Evolutionary conservation across 2,113 vertebrate species (phyloP), one percentile per base, ranked within the genome.

Genomic region (Centropus bengalensis): DNA sequence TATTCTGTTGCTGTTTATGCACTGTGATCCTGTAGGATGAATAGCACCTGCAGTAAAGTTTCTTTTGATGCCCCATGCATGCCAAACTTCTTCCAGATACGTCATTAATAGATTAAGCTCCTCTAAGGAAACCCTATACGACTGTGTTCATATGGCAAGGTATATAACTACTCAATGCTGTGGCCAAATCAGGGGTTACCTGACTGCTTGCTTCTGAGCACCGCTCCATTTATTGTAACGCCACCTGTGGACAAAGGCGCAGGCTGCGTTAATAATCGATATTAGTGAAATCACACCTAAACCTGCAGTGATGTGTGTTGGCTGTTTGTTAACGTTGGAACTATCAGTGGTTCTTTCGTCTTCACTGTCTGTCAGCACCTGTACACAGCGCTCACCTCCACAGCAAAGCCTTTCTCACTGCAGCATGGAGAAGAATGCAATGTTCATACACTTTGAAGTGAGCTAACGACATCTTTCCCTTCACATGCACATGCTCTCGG

Each of bases 81-180:
- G 99, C 99, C 99, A 99, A 98, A 98, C 88, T 82, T 91, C 96
- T 88, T 96, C 91, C 93, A 93, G 88, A 89, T 95, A 93, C 80
- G 89, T 96, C 94, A 67, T 74, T 85, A 66, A 54, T 87, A 89
- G 86, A 86, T 89, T 90, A 38, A 19, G 67, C 81, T 95, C 79
- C 88, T 88, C 74, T 94, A 82, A 88, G 1, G 19, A 94, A 94
- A 63, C 91, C 77, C 27, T 49, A n/a, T 49, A 83, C 21, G 79
- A 93, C 69, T 86, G 76, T 91, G 94, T 95, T 94, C 96, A 80
- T 89, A 81, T 77, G 85, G 94, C 94, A 94, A 96, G 97, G 90
- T 73, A 82, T 85, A 47, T 89, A 94, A 91, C 83, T 85, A 74
- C 91, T 87, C 47, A 89, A 49, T 54, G 97, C 97, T 92, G 97